phyloP scores from a whole-genome alignment of 2,888 invertebrate species.

The Lycaena phlaeas region DNA sequence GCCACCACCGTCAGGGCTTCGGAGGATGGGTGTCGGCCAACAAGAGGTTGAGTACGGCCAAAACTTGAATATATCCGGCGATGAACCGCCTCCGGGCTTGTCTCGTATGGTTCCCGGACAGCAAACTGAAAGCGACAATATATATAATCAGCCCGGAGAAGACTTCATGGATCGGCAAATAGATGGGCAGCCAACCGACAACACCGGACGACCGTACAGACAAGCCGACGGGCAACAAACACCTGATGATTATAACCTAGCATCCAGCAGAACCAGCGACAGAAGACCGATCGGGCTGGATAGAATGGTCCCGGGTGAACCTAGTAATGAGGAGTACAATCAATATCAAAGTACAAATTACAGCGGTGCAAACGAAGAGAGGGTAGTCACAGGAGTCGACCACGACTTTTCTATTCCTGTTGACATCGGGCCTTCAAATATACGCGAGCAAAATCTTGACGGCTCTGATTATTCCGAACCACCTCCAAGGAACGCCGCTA shows the following conservation, averaged over 20 bases:
- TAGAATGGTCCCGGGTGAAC: conserved; percentile 76
- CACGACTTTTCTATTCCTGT: conserved; percentile 40
- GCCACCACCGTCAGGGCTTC: conserved; percentile 74
- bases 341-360: conserved; percentile 47
- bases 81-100: conserved; percentile 68
- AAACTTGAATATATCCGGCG: conserved; percentile 40
- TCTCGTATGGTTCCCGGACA: conserved; percentile 70
- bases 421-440: conserved; percentile 42
- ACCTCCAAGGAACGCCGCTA: conserved; percentile 32
- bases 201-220: conserved; percentile 42
- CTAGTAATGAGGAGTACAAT: conserved; percentile 61
- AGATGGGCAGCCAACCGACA: conserved; percentile 54
- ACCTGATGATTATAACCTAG: conserved; percentile 39
- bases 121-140: conserved; percentile 49
- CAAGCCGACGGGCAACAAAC: conserved; percentile 60
- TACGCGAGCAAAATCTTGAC: conserved; percentile 56
- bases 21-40: conserved; percentile 78
- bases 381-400: conserved; percentile 73
- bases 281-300: conserved; percentile 70
- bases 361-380: conserved; percentile 51
- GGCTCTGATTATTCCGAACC: conserved; percentile 59
- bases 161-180: conserved; percentile 57
- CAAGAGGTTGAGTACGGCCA: conserved; percentile 69
- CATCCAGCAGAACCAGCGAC: conserved; percentile 33
- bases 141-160: conserved; percentile 46